Base-by-base conservation (phyloP, 2,888 invertebrate species). In the Lymantria monacha region DNA sequence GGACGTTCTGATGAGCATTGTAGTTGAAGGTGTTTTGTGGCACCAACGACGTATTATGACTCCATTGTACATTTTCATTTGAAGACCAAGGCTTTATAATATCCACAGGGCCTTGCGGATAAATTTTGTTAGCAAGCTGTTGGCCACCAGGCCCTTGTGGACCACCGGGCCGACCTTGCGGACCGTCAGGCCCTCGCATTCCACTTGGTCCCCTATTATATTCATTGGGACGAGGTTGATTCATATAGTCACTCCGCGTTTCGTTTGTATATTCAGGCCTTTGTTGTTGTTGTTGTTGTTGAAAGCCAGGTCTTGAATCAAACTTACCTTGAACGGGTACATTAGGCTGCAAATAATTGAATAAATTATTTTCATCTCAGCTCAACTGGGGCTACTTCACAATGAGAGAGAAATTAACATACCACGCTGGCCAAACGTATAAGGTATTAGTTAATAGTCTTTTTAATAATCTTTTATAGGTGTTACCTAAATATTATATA, bases 261-360 rank as follows among this genome's bases (percentile, higher is more conserved):
- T 68, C 66, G 15, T 63, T 69, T 0, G 69, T 58, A 50, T 71
- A 76, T 9, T 76, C 74, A 63, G 70, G 73, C 5, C 22, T 22
- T 42, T 70, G 64, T 10, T 61, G 55, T 62, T 2, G 22, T 42
- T 70, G 64, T 10, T 61, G 55, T 62, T 2, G 22, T 22, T 5
- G 22, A 22, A 22, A 22, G 22, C 22, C 22, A 22, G 22, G 22
- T 33, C 69, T 63, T 22, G 66, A 57, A 10, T 80, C 71, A 49
- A 67, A 81, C 9, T 50, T 54, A 15, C 53, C 57, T 33, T 63
- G 69, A 7, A 58, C 22, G 22, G 66, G 57, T 31, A 55, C 51
- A 31, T 51, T 56, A 9, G 56, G 13, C 73, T 74, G 61, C 14
- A 70, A 67, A 33, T 33, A 33, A 33, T 33, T 22, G 10, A 33